Evolutionary conservation across 2,888 invertebrate species (phyloP).

Genomic region (Eilema sororculum): DNA sequence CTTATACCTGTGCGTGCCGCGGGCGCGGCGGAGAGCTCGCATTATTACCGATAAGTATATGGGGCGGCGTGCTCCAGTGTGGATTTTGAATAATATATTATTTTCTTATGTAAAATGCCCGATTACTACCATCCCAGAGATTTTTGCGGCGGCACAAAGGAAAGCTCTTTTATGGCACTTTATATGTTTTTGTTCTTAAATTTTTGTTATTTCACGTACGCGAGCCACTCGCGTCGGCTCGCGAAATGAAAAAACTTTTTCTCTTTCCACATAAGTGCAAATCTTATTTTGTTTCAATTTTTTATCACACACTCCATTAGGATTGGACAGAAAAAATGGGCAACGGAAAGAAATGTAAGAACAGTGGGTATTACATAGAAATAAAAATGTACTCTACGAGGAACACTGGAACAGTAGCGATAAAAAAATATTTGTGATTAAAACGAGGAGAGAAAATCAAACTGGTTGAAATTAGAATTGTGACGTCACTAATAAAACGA

Average conservation of each 20-base stretch:
- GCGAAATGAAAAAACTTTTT: conserved; percentile 67
- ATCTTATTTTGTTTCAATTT: conserved; percentile 46
- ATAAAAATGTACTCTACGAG: conserved; percentile 1
- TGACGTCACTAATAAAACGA: not conserved
- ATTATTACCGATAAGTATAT: conserved; percentile 85
- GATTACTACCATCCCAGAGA: conserved; percentile 84
- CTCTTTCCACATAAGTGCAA: conserved; percentile 40
- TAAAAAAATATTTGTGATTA: not conserved
- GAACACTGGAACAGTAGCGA: not conserved
- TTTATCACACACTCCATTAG: conserved; percentile 47
- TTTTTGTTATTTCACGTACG: conserved; percentile 68
- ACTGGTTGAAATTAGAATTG: not conserved
- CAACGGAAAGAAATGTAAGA: not conserved
- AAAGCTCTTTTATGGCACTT: conserved; percentile 83
- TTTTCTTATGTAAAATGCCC: conserved; percentile 87
- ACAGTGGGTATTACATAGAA: not conserved
- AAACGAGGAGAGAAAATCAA: not conserved
- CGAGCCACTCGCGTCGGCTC: conserved; percentile 50
- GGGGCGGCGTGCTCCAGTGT: conserved; percentile 78
- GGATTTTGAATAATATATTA: conserved; percentile 87
- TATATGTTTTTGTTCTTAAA: conserved; percentile 82
- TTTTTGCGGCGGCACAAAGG: conserved; percentile 76
- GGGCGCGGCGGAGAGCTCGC: conserved; percentile 64
- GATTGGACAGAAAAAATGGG: conserved; percentile 10
- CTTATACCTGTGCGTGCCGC: conserved; percentile 36